Evolutionary conservation across 2,888 invertebrate species (phyloP).

Genomic region (Heliothis peltigera): DNA sequence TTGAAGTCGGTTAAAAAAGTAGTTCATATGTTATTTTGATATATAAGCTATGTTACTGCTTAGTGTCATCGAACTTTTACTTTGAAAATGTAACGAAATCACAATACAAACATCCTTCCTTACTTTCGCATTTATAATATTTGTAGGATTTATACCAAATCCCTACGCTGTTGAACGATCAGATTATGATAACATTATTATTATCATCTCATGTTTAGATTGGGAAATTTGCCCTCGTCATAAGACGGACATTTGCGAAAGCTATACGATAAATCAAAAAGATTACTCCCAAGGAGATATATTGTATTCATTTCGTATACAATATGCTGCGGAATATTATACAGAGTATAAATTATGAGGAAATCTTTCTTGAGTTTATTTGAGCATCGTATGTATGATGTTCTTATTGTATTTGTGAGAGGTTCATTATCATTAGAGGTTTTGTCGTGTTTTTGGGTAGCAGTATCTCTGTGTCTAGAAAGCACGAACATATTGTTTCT

Average conservation of each 20-base stretch:
- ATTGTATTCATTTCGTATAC: constrained; percentile 34
- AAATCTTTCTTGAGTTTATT: not conserved
- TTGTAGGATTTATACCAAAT: too few relatives aligned
- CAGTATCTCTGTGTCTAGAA: not conserved
- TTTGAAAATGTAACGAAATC: too few relatives aligned
- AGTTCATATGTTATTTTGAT: too few relatives aligned
- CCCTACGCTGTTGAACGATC: too few relatives aligned
- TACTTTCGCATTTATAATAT: too few relatives aligned
- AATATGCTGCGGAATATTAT: constrained; percentile 21
- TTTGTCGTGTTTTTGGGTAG: too few relatives aligned
- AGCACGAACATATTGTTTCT: not conserved
- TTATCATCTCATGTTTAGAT: constrained; percentile 39
- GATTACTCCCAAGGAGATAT: constrained; percentile 34
- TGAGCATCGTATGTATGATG: not conserved
- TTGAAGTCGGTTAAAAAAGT: too few relatives aligned
- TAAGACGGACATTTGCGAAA: constrained; percentile 26
- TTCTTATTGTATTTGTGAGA: not conserved
- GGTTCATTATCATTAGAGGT: not conserved
- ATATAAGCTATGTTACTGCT: too few relatives aligned
- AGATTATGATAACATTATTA: constrained; percentile 32
- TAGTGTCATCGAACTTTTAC: too few relatives aligned
- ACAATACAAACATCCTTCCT: too few relatives aligned
- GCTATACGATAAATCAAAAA: constrained; percentile 51
- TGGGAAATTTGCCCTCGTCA: constrained; percentile 30
- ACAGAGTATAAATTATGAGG: constrained; percentile 9